Evolutionary conservation across 2,113 vertebrate genomes (phyloP), one percentile per base, ranked within the genome.

Genomic region (Sander vitreus): DNA sequence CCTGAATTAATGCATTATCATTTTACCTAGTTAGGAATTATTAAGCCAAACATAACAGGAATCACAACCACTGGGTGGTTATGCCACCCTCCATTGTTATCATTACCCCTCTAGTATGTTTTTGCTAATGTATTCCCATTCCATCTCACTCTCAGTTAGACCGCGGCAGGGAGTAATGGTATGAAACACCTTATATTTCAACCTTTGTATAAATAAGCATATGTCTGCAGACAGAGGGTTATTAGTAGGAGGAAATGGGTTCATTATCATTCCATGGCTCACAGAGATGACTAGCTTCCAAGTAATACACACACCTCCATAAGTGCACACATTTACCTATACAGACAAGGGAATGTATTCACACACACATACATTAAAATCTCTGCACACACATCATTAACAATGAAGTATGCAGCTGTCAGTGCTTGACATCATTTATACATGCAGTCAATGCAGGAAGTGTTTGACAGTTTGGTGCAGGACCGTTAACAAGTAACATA

Each of bases 131-230:
- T 72, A 47, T 47, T 48, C 27, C 7, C 18, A 57, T 11, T 74
- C 43, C 36, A 39, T 77, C 58, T 50, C 55, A 25, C 21, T 79
- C 27, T 78, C 16, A 69, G 68, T 59, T 7, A n/a, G 45, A 75
- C 1, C 43, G 54, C 39, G 25, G 50, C 25, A 75, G 55, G 3
- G n/a, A 68, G 53, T 30, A 18, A 6, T 67, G 47, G 48, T 57
- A 70, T 85, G 57, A 73, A 85, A 81, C 73, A 79, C 75, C 77
- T 80, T 72, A 85, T 84, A 68, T 85, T 69, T 89, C 76, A 65
- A 75, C 72, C 82, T 80, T 85, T 88, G 78, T 81, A 55, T 90
- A 88, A 89, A 91, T 89, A 90, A 79, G 25, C 78, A 76, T 8
- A 59, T 16, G 68, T 72, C 73, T 78, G 68, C 71, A 82, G 84